These are phyloP conservation scores for Lithophane semibrunnea DNA, from an alignment of 2,888 invertebrate genomes.

Conservation along the genomic window DNA sequence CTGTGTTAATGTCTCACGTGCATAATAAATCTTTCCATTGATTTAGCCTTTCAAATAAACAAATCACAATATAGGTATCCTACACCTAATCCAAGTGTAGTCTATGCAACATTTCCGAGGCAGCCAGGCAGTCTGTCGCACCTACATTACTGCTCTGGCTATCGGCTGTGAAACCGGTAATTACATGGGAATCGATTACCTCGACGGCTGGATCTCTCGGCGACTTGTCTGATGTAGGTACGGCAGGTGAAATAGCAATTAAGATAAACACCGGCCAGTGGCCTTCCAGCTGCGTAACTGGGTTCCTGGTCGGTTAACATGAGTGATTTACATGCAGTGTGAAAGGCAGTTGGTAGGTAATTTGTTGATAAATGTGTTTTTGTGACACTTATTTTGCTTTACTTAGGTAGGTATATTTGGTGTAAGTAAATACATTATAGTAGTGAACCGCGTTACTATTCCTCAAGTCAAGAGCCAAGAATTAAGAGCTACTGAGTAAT, in stretches of 20 bases:
- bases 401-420: background rate
- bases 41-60: conserved; percentile 9
- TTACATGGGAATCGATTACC: conserved; percentile 77
- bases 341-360: conserved; percentile 3
- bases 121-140: conserved; percentile 77
- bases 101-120: conserved; percentile 45
- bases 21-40: background rate
- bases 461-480: too few species aligned
- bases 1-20: background rate
- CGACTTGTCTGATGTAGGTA: conserved; percentile 56
- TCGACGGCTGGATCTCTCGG: conserved; percentile 64
- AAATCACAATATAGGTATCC: background rate
- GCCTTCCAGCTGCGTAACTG: conserved; percentile 64
- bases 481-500: too few species aligned
- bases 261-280: conserved; percentile 73
- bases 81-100: conserved; percentile 7
- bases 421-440: too few species aligned
- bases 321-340: conserved; percentile 49
- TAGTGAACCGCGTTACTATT: too few species aligned
- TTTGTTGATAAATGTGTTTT: conserved; percentile 4
- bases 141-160: conserved; percentile 60
- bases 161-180: conserved; percentile 67
- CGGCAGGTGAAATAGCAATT: conserved; percentile 76
- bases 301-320: conserved; percentile 46
- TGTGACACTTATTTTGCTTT: background rate